These are phyloP conservation scores for Tursiops truncatus DNA, from an alignment of 2,113 vertebrate genomes.

Conservation along the genomic window DNA sequence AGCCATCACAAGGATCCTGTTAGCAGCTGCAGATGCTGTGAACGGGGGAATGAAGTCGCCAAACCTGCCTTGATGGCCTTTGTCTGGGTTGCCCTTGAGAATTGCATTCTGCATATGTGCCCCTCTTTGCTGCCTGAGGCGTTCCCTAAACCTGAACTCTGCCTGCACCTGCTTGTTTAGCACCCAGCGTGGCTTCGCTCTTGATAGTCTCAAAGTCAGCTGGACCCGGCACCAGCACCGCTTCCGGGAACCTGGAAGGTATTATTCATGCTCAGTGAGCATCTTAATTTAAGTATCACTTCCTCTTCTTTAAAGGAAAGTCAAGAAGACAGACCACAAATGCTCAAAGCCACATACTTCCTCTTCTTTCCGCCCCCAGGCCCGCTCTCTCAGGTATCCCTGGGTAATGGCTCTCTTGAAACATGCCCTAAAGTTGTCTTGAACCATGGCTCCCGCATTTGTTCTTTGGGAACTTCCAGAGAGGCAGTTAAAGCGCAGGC, in stretches of 20 bases:
- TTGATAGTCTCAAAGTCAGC: background rate
- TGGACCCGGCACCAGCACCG: background rate
- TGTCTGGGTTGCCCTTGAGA: conserved; percentile 42
- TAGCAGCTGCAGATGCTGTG: conserved; percentile 37
- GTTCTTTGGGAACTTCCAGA: background rate
- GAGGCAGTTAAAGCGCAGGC: background rate
- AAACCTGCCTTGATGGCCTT: conserved; percentile 33
- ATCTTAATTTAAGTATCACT: background rate
- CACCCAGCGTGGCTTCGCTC: background rate
- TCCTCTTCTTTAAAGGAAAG: background rate
- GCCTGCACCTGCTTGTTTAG: background rate
- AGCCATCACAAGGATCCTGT: background rate
- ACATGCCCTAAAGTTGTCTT: background rate
- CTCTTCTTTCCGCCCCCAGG: no score
- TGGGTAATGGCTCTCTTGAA: background rate
- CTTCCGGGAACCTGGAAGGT: background rate
- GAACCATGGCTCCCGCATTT: background rate
- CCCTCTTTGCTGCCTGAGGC: background rate
- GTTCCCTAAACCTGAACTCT: background rate
- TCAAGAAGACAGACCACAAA: conserved; percentile 28
- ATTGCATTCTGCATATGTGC: conserved; percentile 1
- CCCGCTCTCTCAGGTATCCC: background rate
- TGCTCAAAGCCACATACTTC: background rate
- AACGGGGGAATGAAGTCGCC: background rate
- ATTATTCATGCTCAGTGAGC: background rate